A percentile compares a stretch with the other conserved stretches of the same genome.
Evolutionary conservation across 2,113 vertebrate genomes (phyloP).

Genomic region (Apus apus): DNA sequence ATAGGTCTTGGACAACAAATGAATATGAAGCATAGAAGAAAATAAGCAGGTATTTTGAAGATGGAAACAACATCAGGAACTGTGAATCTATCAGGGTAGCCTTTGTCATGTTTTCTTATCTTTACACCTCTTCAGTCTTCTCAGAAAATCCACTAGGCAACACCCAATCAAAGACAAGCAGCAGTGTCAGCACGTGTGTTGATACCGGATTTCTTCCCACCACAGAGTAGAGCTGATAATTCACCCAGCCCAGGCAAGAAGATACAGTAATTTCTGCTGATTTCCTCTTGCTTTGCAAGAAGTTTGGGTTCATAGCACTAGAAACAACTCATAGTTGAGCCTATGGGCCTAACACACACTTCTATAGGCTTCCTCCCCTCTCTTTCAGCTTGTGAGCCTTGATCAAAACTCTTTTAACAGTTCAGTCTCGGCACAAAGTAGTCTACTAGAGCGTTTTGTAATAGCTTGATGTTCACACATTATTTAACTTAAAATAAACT

Average conservation of each 20-base stretch:
- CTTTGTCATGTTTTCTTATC: background rate
- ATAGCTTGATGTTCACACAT: background rate
- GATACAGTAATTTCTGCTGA: background rate
- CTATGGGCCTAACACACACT: background rate
- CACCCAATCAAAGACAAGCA: background rate
- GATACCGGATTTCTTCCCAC: accelerated
- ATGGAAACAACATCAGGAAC: background rate
- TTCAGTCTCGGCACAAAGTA: background rate
- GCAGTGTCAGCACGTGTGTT: accelerated
- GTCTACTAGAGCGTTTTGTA: background rate
- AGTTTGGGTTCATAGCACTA: background rate
- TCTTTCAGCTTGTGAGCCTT: background rate
- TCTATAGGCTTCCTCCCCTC: background rate
- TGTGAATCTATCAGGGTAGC: background rate
- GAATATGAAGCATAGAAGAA: background rate
- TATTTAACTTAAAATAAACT: background rate
- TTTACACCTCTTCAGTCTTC: background rate
- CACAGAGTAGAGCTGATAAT: accelerated
- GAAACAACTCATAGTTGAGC: background rate
- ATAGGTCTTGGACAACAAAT: background rate
- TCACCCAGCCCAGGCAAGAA: background rate
- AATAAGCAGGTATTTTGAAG: background rate
- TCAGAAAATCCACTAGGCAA: background rate
- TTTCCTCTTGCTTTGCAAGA: background rate
- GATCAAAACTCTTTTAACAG: background rate